A percentile compares a stretch with the other conserved stretches of the same genome.
Conservation (phyloP, 2,888 invertebrate genomes). For the Acleris literana region DNA sequence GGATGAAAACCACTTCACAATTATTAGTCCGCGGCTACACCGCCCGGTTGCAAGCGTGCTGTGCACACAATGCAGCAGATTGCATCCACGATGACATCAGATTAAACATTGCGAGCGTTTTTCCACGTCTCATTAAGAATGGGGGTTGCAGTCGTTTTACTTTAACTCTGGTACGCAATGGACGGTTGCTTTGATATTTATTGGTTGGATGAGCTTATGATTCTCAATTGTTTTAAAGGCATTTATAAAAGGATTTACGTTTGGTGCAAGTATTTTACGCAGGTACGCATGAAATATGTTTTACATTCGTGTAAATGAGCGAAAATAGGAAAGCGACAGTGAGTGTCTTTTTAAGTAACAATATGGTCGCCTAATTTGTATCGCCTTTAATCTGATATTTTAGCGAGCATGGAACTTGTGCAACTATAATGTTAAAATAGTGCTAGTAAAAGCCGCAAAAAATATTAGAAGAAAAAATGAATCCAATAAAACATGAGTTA, state of each 20-base stretch:
- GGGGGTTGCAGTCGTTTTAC: slow-evolving; percentile 41
- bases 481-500: too few relatives aligned
- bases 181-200: slow-evolving; percentile 6
- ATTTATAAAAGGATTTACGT: too few relatives aligned
- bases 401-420: too few relatives aligned
- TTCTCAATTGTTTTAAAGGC: neutral
- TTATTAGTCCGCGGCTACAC: slow-evolving; percentile 14
- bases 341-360: too few relatives aligned
- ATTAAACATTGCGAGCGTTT: slow-evolving; percentile 72
- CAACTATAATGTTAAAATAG: too few relatives aligned
- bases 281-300: neutral
- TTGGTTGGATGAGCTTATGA: neutral
- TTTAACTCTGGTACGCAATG: slow-evolving; percentile 15
- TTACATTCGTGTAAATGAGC: neutral
- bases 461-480: too few relatives aligned
- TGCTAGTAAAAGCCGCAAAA: too few relatives aligned
- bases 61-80: slow-evolving; percentile 69
- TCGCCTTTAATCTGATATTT: too few relatives aligned
- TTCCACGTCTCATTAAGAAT: slow-evolving; percentile 66
- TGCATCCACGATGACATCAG: slow-evolving; percentile 72
- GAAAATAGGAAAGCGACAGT: too few relatives aligned
- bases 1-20: slow-evolving; percentile 15
- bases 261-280: too few relatives aligned
- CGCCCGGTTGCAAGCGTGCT: slow-evolving; percentile 43
- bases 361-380: too few relatives aligned